Conservation (phyloP, 1,140 invertebrate genomes). For the Ladona fulva region DNA sequence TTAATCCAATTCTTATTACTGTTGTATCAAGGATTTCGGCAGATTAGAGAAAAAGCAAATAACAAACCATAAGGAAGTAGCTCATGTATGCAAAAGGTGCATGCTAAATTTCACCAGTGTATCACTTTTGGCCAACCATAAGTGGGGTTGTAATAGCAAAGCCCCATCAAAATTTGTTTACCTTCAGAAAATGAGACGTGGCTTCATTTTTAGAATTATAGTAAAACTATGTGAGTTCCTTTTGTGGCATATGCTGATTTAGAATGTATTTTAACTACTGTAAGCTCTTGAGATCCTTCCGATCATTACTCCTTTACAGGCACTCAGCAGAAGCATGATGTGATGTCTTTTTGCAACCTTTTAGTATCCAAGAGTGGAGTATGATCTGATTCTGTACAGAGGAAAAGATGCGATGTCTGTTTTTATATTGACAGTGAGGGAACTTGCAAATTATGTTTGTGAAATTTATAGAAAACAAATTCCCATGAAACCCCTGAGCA, state of each 20-base stretch:
- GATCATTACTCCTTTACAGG: neutral
- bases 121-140: neutral
- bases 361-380: neutral
- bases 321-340: neutral
- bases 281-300: neutral
- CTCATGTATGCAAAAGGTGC: neutral
- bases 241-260: neutral
- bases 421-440: neutral
- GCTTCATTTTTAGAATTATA: too few species aligned
- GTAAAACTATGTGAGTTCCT: neutral
- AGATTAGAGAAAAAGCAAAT: neutral
- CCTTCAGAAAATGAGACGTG: neutral
- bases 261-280: neutral
- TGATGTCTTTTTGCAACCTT: neutral
- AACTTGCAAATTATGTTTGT: neutral
- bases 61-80: neutral
- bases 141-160: neutral
- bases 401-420: neutral
- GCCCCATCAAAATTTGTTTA: neutral
- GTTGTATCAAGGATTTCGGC: neutral
- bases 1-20: neutral
- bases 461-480: neutral
- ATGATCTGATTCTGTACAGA: neutral
- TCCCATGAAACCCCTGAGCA: neutral
- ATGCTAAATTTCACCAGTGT: neutral